These are phyloP conservation scores for Xestoiulus laeticollis DNA, from an alignment of 2,888 invertebrate genomes.

Conservation along the genomic window DNA sequence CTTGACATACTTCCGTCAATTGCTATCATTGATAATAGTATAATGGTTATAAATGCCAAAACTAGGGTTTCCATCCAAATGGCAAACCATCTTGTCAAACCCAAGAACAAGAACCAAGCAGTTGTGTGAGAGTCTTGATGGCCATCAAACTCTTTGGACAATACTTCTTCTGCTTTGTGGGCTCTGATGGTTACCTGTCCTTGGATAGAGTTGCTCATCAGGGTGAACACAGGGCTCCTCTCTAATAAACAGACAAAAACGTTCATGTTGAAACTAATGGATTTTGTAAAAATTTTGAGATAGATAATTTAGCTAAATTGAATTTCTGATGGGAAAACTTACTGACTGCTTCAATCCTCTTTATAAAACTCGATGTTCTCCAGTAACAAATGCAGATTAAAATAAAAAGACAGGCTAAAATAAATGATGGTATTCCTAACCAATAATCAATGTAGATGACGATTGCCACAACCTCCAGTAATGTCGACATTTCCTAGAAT, in stretches of 20 bases:
- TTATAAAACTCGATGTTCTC: conserved; percentile 39
- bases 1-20: neutral
- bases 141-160: conserved; percentile 69
- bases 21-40: neutral
- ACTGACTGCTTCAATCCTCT: conserved; percentile 48
- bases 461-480: conserved; percentile 1
- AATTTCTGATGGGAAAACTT: neutral
- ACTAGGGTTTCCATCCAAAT: conserved; percentile 92
- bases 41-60: conserved; percentile 16
- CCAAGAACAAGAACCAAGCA: conserved; percentile 90
- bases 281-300: neutral
- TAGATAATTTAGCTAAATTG: neutral
- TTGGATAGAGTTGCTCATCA: conserved; percentile 86
- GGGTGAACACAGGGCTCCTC: conserved; percentile 94
- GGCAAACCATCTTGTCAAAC: conserved; percentile 91
- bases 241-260: conserved; percentile 66
- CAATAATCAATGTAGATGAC: conserved; percentile 43
- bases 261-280: neutral
- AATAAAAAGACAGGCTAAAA: neutral
- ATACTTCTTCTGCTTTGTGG: conserved; percentile 80
- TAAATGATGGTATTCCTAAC: neutral
- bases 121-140: conserved; percentile 80
- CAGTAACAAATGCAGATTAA: neutral
- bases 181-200: conserved; percentile 92
- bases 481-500: conserved; percentile 24